These are phyloP conservation scores for Drosophila paranaensis DNA, from an alignment of 2,888 invertebrate species.

Conservation along the genomic window DNA sequence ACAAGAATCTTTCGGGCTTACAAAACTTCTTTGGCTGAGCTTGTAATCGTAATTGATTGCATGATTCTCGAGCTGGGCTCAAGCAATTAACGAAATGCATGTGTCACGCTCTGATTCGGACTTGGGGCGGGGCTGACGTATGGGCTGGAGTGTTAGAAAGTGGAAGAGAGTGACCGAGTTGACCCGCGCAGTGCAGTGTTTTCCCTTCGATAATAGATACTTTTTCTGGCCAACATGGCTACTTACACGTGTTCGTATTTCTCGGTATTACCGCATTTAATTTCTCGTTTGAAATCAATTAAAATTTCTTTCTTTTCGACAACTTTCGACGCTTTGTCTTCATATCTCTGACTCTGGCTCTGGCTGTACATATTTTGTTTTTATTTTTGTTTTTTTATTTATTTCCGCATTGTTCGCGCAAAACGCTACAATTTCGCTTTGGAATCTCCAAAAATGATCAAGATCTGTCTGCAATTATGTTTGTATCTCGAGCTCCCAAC, in stretches of 20 bases:
- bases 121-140: neutral
- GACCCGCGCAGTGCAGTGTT: slow-evolving; percentile 17
- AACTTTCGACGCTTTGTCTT: slow-evolving; percentile 24
- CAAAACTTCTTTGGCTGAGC: neutral
- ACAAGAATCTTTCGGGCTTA: neutral
- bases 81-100: neutral
- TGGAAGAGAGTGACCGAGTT: slow-evolving; percentile 26
- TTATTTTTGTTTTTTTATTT: slow-evolving; percentile 2
- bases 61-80: neutral
- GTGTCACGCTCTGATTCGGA: slow-evolving; percentile 13
- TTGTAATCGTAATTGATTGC: neutral
- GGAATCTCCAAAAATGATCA: slow-evolving; percentile 21
- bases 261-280: slow-evolving; percentile 41
- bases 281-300: slow-evolving; percentile 73
- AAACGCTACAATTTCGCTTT: slow-evolving; percentile 39
- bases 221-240: slow-evolving; percentile 25
- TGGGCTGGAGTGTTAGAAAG: slow-evolving; percentile 39
- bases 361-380: slow-evolving; percentile 20
- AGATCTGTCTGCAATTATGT: slow-evolving; percentile 22
- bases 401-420: slow-evolving; percentile 45
- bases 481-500: neutral
- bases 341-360: neutral
- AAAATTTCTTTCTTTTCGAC: slow-evolving; percentile 56
- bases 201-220: slow-evolving; percentile 13
- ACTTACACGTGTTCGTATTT: slow-evolving; percentile 14